These are phyloP conservation scores for Ptiloglossa arizonensis DNA, from an alignment of 1,140 invertebrate genomes.

Conservation along the genomic window DNA sequence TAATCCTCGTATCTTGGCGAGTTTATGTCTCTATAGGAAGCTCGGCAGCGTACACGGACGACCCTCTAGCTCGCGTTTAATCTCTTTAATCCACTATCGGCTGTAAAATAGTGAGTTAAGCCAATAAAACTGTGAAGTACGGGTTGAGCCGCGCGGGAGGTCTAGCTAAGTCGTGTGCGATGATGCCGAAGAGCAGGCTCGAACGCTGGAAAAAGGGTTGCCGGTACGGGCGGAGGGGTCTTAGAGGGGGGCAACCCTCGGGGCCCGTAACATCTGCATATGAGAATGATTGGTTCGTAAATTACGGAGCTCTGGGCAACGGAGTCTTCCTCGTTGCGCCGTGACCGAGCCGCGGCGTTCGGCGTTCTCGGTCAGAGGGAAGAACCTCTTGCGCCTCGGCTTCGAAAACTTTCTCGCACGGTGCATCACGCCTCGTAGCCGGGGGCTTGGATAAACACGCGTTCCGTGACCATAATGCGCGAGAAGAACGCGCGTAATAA, in stretches of 20 bases:
- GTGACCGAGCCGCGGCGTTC: constrained; percentile 19
- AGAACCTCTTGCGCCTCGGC: constrained; percentile 12
- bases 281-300: constrained; percentile 78
- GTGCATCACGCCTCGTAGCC: neutral
- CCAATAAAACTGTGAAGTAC: constrained; percentile 61
- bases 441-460: constrained; percentile 42
- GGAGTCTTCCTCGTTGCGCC: constrained; percentile 33
- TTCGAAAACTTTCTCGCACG: constrained; percentile 15
- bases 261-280: constrained; percentile 74
- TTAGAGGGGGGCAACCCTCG: constrained; percentile 30
- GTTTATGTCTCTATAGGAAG: constrained; percentile 64
- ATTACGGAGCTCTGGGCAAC: constrained; percentile 77
- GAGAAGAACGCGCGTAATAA: constrained; percentile 35
- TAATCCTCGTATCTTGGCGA: constrained; percentile 58
- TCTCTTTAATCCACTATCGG: constrained; percentile 68
- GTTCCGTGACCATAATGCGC: constrained; percentile 20
- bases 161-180: constrained; percentile 41
- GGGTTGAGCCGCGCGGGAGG: constrained; percentile 53
- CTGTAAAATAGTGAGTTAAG: constrained; percentile 67
- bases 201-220: constrained; percentile 25
- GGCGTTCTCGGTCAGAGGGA: constrained; percentile 50
- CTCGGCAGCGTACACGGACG: constrained; percentile 13
- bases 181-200: constrained; percentile 22
- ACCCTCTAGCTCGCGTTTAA: constrained; percentile 51
- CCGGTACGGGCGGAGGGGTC: neutral